Conservation (phyloP, 1,140 invertebrate genomes). For the Drosophila kurseongensis region DNA sequence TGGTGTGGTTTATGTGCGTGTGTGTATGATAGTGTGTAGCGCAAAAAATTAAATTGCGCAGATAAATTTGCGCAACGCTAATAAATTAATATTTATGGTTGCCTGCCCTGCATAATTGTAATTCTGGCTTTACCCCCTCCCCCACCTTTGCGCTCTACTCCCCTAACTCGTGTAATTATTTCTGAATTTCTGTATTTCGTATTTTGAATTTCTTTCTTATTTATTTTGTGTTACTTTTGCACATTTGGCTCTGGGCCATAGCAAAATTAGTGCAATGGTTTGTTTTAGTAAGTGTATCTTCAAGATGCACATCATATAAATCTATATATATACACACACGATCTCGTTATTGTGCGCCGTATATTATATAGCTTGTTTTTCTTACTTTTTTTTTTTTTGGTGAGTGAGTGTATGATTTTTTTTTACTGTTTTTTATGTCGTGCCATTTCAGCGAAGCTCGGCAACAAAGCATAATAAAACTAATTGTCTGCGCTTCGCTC, state of each 20-base stretch:
- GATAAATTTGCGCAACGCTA: slow-evolving; percentile 78
- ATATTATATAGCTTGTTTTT: slow-evolving; percentile 53
- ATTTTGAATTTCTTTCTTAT: slow-evolving; percentile 15
- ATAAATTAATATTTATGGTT: slow-evolving; percentile 81
- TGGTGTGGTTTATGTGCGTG: slow-evolving; percentile 3
- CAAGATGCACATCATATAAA: slow-evolving; percentile 65
- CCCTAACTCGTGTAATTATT: slow-evolving; percentile 13
- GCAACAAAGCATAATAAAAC: slow-evolving; percentile 83
- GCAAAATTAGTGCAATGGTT: slow-evolving; percentile 54
- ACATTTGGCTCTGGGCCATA: slow-evolving; percentile 61
- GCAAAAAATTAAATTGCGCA: slow-evolving; percentile 76
- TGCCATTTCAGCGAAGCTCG: slow-evolving; percentile 83
- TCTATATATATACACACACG: slow-evolving; percentile 42
- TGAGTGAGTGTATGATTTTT: slow-evolving; percentile 32
- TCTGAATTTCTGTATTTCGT: slow-evolving; percentile 10
- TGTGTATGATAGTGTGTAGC: slow-evolving; percentile 21
- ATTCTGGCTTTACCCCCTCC: slow-evolving; percentile 13
- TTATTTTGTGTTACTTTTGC: slow-evolving; percentile 46
- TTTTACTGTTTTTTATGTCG: slow-evolving; percentile 75
- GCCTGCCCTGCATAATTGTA: slow-evolving; percentile 55
- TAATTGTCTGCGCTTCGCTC: slow-evolving; percentile 83
- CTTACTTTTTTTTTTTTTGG: slow-evolving; percentile 17
- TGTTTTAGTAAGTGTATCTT: slow-evolving; percentile 62
- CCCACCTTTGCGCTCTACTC: background rate
- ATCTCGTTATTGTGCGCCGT: slow-evolving; percentile 53